Evolutionary conservation across 2,797 vertebrate genomes (phyloP), one percentile per base, ranked within the genome.

Genomic region (Brachyalestes nurse): DNA sequence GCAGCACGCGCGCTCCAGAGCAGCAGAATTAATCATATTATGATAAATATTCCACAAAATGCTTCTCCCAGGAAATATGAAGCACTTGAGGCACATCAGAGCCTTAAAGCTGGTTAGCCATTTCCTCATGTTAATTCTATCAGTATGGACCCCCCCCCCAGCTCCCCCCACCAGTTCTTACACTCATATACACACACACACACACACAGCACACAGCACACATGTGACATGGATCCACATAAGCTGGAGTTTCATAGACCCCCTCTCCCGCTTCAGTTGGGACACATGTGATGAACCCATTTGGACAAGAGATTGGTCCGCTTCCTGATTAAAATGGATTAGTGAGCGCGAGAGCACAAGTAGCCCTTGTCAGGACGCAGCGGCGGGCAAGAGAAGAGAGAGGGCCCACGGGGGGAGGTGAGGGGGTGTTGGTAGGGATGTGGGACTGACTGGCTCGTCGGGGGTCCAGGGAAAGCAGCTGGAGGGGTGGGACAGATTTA

Each of bases 61-160:
- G 85, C 75, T 77, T 90, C 89, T 90, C 87, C 69, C 82, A 90
- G 91, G 91, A 94, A 94, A 92, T 87, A 86, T 77, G 87, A 88
- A 90, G 84, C 86, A 88, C 87, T 89, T 42, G 49, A 87, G 83
- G 87, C 88, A 86, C 87, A 88, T 87, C 89, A 89, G 86, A 90
- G 86, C 89, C 88, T 88, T 86, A 89, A 90, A 89, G 75, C 86
- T 78, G 89, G 86, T 90, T 91, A 89, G 88, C 85, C 87, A 88
- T 91, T 94, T 93, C 93, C 92, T 92, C 89, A 88, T 92, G 92
- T 90, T 93, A 91, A 93, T 92, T 91, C 92, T 92, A 93, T 93
- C 90, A 93, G 90, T 80, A 87, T 90, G 89, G 90, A 91, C 83
- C 82, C 87, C 88, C 84, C 85, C 17, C 61, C 49, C 49, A n/a